Evolutionary conservation across 2,797 vertebrate genomes (phyloP).

Genomic region (Acomys russatus): DNA sequence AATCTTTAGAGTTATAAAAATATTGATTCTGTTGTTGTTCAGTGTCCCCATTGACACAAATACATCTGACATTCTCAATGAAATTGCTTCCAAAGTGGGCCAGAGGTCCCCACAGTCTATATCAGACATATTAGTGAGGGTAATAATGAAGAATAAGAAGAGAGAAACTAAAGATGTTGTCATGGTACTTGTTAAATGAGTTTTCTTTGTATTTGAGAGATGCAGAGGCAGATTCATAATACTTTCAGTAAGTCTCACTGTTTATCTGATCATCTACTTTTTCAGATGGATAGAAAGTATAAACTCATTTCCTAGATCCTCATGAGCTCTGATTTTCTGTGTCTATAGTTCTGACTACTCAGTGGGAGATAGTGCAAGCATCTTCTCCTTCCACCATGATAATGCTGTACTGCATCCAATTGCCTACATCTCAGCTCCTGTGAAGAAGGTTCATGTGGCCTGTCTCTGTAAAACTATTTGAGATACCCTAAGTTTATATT

Average conservation of each 20-base stretch:
- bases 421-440: slow-evolving; percentile 47
- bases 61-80: slow-evolving; percentile 71
- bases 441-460: not conserved
- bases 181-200: not conserved
- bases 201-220: slow-evolving; percentile 12
- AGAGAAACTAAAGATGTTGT: not conserved
- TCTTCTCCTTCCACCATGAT: not conserved
- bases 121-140: slow-evolving; percentile 62
- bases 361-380: not conserved
- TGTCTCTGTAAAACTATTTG: not conserved
- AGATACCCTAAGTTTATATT: not conserved
- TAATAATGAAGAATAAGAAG: slow-evolving; percentile 54
- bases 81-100: slow-evolving; percentile 80
- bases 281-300: not conserved
- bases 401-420: not conserved
- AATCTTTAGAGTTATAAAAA: slow-evolving; percentile 72
- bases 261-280: not conserved
- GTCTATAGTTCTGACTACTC: not conserved
- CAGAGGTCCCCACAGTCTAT: slow-evolving; percentile 72
- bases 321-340: not conserved
- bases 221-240: not conserved
- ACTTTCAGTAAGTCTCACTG: not conserved
- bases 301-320: slow-evolving; percentile 5
- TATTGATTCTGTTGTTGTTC: slow-evolving; percentile 80
- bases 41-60: slow-evolving; percentile 64